Evolutionary conservation across 2,888 invertebrate species (phyloP), one percentile per base, ranked within the genome.

Genomic region (Clostera curtula): DNA sequence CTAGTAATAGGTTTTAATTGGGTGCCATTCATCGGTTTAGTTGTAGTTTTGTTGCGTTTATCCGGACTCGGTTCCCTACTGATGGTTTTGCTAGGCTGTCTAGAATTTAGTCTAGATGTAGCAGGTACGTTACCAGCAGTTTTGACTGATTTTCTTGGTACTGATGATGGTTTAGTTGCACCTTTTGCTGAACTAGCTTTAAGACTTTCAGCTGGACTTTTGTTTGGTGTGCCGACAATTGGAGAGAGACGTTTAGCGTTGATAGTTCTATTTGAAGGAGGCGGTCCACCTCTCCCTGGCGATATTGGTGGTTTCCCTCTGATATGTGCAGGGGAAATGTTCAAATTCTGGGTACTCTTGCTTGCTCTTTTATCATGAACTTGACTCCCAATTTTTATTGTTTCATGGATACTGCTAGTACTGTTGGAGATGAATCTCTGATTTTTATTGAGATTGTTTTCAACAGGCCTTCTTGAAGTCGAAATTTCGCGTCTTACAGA

Each of bases 271-370:
- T 84, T 82, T 1, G 80, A 71, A 19, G 85, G 84, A 1, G 85
- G 85, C 8, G 85, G 85, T 0, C 84, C 84, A 28, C 54, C 65
- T 55, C 67, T 73, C 2, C 76, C 77, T 1, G 85, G 84, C 17
- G 82, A 82, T 26, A 79, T 83, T 7, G 85, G 84, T 21, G 84
- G 84, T 46, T 84, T 85, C 1, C 77, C 72, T 56, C 65, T 77
- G n/a, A 84, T 69, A 35, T 61, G 61, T 18, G 69, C 50, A 1
- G 77, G 75, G 10, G 72, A 52, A 32, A 80, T 65, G 9, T 54
- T 64, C 17, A 85, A 51, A 40, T 74, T 63, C 34, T 83, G 82
- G 31, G 68, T 72, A 38, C 84, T 84, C 49, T 80, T 80, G 41
- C 72, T 79, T 25, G 43, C 53, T 47, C 75, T 57, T 49, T 72